Evolutionary conservation across 2,113 vertebrate species (phyloP), one percentile per base, ranked within the genome.

Genomic region (Perca fluviatilis): DNA sequence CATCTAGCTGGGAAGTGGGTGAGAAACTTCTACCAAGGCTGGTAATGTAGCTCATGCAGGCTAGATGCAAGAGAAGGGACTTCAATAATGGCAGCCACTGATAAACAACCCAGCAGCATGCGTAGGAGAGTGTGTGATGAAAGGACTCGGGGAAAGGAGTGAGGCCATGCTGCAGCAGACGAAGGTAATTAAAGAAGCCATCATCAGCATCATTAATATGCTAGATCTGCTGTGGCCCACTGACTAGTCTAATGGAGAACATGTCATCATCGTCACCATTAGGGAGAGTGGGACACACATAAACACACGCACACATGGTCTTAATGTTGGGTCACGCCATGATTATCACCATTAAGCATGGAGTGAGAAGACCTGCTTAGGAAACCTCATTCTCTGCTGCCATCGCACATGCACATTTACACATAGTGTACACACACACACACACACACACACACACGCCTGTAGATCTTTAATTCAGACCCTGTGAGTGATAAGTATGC

Each of bases 201-300:
- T 95, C 93, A 94, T 93, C 91, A 93, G 90, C 86, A 89, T 94
- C 94, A 94, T 95, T 95, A 95, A 95, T 95, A 94, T 94, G 93
- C 89, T 91, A 93, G 91, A 88, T 93, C 92, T 90, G 89, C 91
- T 85, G 93, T 91, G 94, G 93, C 93, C 91, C 89, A 91, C 91
- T 92, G 89, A 89, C 89, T 89, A 87, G 87, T 92, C 92, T 93
- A 94, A 95, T 95, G 93, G 92, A 91, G 91, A 93, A 86, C 88
- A 91, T 93, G 93, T 94, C 92, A 94, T 93, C 92, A 94, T 93
- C 91, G 77, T 88, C 89, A 90, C 91, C 93, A 95, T 94, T 94
- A 94, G 90, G 81, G 86, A 91, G 90, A 93, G 89, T 75, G 82
- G 79, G 91, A 86, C 87, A 90, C 90, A 93, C 90, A 92, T 3